Evolutionary conservation across 2,113 vertebrate genomes (phyloP), one percentile per base, ranked within the genome.

Genomic region (Strigops habroptila): DNA sequence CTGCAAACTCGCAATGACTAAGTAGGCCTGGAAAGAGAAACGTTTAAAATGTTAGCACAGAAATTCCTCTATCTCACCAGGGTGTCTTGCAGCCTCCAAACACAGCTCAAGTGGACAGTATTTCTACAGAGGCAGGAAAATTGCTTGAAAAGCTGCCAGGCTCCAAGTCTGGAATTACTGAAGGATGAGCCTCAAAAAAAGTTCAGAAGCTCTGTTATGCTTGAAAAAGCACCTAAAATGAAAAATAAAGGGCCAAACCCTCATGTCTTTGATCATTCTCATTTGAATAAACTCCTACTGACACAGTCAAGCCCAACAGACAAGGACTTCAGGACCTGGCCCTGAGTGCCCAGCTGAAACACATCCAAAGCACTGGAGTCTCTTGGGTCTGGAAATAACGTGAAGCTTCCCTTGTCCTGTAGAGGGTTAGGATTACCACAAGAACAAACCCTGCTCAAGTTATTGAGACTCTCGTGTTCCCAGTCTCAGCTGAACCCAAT

Each of bases 1-100:
- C 96, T 96, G 95, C 95, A 70, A 44, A 10, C 74, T 88, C 7
- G 8, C 77, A 59, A 51, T 90, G 93, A 91, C 79, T 91, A 81
- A 93, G 44, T 18, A 73, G 74, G 69, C 57, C 73, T 91, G 92
- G 90, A 97, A 96, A 92, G 90, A 88, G 88, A 94, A 93, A 85
- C 11, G 9, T 73, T 96, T 23, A 73, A 74, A 92, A 76, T 48
- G 57, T 96, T 87, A 94, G 91, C 84, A 77, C 93, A 96, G 88
- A 96, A 96, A 96, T 96, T 96, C 92, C 92, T 96, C 96, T 89
- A 87, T 89, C 91, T 92, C 93, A 96, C 86, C 93, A 87, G 93
- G 95, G 88, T 88, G 80, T 82, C 83, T 37, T 80, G 86, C 86
- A 91, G 95, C 85, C 92, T 96, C 83, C 92, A 94, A 92, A 64